Percentiles rank a stretch among this genome's conserved stretches.
Evolutionary conservation across 2,797 vertebrate genomes (phyloP).

Genomic region (Fratercula arctica): DNA sequence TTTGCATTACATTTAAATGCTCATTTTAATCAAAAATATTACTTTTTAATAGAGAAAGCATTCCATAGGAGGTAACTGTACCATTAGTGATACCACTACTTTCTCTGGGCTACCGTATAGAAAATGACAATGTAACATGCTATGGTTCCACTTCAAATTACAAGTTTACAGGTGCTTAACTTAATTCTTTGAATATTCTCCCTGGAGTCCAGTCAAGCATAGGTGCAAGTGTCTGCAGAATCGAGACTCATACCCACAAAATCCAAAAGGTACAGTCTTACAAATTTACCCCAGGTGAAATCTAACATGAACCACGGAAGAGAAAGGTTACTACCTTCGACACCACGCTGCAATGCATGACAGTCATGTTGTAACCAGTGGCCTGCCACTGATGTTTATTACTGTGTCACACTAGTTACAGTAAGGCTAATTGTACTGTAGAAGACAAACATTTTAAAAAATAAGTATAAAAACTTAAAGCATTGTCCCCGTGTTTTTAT

Average conservation of each 20-base stretch:
- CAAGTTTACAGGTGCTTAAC: slow-evolving; percentile 5
- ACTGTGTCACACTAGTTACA: slow-evolving; percentile 78
- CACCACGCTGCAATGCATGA: slow-evolving; percentile 72
- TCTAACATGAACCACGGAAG: slow-evolving; percentile 46
- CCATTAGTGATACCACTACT: neutral
- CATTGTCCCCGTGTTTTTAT: slow-evolving; percentile 90
- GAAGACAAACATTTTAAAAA: slow-evolving; percentile 77
- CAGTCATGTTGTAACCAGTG: slow-evolving; percentile 78
- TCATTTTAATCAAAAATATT: neutral
- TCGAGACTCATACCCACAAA: neutral
- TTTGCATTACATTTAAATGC: slow-evolving; percentile 18
- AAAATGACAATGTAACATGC: neutral
- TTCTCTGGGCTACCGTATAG: neutral
- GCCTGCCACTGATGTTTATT: slow-evolving; percentile 83
- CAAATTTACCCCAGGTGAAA: slow-evolving; percentile 42
- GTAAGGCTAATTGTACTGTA: slow-evolving; percentile 80
- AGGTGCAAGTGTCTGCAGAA: neutral
- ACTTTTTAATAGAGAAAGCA: neutral
- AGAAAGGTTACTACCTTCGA: slow-evolving; percentile 65
- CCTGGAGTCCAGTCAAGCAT: neutral
- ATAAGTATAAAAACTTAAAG: slow-evolving; percentile 88
- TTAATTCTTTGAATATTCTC: slow-evolving; percentile 4
- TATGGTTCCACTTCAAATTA: neutral
- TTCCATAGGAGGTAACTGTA: neutral
- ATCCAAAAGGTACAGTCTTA: neutral